phyloP scores from a whole-genome alignment of 2,888 invertebrate genomes.

The Lamproptera curius region DNA sequence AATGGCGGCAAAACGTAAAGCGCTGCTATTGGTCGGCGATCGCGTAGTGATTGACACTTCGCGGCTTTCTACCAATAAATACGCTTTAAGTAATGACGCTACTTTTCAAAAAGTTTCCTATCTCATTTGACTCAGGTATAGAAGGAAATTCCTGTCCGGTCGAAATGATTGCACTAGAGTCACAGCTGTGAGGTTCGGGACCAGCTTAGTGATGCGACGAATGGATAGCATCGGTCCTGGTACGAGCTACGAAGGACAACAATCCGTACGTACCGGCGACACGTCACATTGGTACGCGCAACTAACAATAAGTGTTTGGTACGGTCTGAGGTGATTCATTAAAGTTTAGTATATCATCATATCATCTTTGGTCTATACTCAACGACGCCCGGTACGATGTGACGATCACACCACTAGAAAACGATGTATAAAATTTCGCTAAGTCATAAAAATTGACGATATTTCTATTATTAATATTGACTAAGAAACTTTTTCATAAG shows the following conservation, averaged over 20 bases:
- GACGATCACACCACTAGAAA: slow-evolving; percentile 68
- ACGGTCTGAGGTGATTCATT: slow-evolving; percentile 74
- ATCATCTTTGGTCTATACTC: slow-evolving; percentile 75
- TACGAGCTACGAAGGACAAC: background rate
- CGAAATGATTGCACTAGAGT: slow-evolving; percentile 13
- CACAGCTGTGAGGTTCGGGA: slow-evolving; percentile 10
- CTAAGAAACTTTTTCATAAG: slow-evolving; percentile 75
- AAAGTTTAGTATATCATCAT: slow-evolving; percentile 68
- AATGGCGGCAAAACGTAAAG: too few species aligned
- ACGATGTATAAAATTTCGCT: slow-evolving; percentile 77
- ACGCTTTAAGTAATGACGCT: too few species aligned
- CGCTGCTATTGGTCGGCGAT: too few species aligned
- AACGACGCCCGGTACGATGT: slow-evolving; percentile 65
- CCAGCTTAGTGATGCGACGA: slow-evolving; percentile 7
- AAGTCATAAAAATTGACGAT: slow-evolving; percentile 76
- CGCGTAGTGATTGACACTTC: too few species aligned
- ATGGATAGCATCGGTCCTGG: background rate
- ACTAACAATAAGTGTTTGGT: slow-evolving; percentile 73
- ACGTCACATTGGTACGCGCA: slow-evolving; percentile 41
- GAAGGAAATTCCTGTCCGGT: slow-evolving; percentile 4
- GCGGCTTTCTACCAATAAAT: too few species aligned
- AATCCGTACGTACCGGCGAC: slow-evolving; percentile 24
- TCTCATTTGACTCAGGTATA: too few species aligned
- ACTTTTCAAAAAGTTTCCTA: too few species aligned
- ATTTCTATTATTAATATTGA: slow-evolving; percentile 71